Conservation (phyloP, 2,113 vertebrate species). For the Syngnathoides biaculeatus region DNA sequence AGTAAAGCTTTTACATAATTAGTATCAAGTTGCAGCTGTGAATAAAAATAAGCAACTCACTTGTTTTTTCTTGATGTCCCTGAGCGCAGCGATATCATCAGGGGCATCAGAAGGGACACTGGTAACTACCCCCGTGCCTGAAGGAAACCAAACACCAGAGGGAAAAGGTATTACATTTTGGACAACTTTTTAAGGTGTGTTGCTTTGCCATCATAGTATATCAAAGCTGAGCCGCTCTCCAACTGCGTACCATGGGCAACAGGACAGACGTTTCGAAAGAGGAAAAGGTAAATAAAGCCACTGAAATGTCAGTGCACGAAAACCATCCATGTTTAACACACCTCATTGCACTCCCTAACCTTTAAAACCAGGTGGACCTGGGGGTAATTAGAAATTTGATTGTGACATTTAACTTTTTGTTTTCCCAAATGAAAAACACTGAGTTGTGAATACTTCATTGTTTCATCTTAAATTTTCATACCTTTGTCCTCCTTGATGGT, state of each 20-base stretch:
- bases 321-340: constrained; percentile 5
- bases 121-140: constrained; percentile 93
- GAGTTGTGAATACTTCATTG: background rate
- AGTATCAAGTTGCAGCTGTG: background rate
- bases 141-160: background rate
- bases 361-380: background rate
- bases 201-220: background rate
- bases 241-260: background rate
- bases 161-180: background rate
- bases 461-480: constrained; percentile 51
- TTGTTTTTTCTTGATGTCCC: constrained; percentile 95
- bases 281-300: background rate
- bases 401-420: constrained; percentile 26
- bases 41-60: constrained; percentile 51
- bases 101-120: constrained; percentile 97
- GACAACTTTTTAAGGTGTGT: background rate
- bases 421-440: constrained; percentile 10
- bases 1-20: background rate
- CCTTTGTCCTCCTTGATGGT: constrained; percentile 99
- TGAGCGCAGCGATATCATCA: constrained; percentile 90
- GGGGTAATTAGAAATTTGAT: constrained; percentile 17
- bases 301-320: background rate
- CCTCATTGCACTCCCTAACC: constrained; percentile 13
- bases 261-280: background rate
- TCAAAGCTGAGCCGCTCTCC: background rate